phyloP scores from a whole-genome alignment of 1,140 invertebrate species.

The Oncopodura yosiiana region DNA sequence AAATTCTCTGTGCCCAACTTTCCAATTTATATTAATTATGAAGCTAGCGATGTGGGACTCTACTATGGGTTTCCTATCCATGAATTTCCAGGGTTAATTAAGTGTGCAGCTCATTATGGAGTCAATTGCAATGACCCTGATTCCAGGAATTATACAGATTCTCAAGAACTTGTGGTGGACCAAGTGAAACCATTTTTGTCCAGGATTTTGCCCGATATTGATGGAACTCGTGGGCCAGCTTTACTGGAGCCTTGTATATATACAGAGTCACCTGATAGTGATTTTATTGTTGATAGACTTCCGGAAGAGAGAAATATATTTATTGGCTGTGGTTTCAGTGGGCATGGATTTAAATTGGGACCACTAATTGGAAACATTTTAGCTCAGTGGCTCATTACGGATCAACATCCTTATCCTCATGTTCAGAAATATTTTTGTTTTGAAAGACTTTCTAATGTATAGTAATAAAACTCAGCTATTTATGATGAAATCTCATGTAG shows the following conservation, averaged over 20 bases:
- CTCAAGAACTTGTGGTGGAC: background rate
- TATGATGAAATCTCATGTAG: too few relatives aligned
- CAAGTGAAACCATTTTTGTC: background rate
- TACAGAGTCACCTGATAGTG: background rate
- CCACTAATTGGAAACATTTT: constrained; percentile 12
- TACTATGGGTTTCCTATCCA: constrained; percentile 7
- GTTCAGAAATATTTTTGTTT: background rate
- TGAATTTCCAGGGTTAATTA: constrained; percentile 17
- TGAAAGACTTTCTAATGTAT: too few relatives aligned
- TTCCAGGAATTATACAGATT: background rate
- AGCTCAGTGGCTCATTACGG: background rate
- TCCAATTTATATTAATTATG: too few relatives aligned
- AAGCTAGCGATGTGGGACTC: too few relatives aligned
- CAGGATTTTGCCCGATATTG: background rate
- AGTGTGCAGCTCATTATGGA: background rate
- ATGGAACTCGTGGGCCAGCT: background rate
- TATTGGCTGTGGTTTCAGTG: constrained; percentile 17
- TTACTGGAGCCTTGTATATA: background rate
- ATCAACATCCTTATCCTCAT: background rate
- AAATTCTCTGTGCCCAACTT: too few relatives aligned
- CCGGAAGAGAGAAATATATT: background rate
- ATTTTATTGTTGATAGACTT: constrained; percentile 11
- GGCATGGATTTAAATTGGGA: constrained; percentile 20
- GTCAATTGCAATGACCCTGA: constrained; percentile 10
- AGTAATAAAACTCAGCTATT: too few relatives aligned